Base-by-base conservation (phyloP, 1,140 invertebrate genomes). In the Belonocnema kinseyi region DNA sequence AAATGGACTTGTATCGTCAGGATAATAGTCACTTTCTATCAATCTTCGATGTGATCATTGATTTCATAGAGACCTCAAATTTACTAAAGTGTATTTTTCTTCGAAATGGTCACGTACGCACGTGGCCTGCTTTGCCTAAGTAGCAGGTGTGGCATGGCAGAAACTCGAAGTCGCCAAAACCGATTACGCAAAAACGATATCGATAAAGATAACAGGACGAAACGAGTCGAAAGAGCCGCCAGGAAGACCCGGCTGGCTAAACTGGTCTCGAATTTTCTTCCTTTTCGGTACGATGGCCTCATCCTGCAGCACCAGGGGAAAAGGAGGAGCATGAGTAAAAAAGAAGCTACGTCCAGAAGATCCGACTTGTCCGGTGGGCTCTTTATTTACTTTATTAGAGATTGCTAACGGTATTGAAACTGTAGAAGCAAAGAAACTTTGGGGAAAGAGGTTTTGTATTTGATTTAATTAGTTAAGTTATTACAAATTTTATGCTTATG, bases 371-470 rank as follows among this genome's bases (percentile, higher is more conserved):
- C 58, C 21, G 58, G 58, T 66, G 26, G 26, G 58, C 58, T 66
- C 58, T 66, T 66, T 66, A 66, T 66, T 66, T 66, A 66, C 58
- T 66, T 66, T 66, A 66, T 66, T 66, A 66, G 58, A 40, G 58
- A 33, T 12, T 66, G 58, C 58, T 66, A 66, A 66, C 58, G 58
- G 58, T 66, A 66, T 40, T 61, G 58, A 16, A 26, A 54, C 53
- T 19, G 53, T 26, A 11, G 26, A 66, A 40, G 12, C 40, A 66
- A 66, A 26, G 26, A 66, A 11, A 54, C 8, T 54, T 54, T 17
- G 40, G 6, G 40, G 40, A 46, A 46, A 46, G 40, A 46, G 40
- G n/a, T n/a, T 46, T 46, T 46, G 40, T 6, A 46, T 10, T 10
- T 46, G 40, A 7, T 46, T 10, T 7, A 46, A 7, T 46, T 10